These are phyloP conservation scores for Drosophila limbata DNA, from an alignment of 2,888 invertebrate species.

Conservation along the genomic window DNA sequence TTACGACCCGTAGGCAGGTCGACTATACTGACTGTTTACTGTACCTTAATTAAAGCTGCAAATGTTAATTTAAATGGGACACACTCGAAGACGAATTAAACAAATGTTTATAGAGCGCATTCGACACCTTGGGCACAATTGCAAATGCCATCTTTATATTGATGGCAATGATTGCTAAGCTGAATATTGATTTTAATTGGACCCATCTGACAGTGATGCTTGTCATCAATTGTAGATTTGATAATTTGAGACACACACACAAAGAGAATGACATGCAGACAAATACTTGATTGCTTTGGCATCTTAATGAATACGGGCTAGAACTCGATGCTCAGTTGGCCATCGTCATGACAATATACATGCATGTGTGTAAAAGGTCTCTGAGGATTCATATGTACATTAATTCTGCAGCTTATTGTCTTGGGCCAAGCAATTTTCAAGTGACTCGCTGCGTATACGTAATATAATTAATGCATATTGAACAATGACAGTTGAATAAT, in stretches of 20 bases:
- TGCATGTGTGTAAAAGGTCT: background rate
- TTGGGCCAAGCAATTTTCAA: conserved; percentile 7
- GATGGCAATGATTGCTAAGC: conserved; percentile 23
- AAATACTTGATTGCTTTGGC: conserved; percentile 61
- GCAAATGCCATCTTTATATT: conserved; percentile 17
- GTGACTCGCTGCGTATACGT: conserved; percentile 29
- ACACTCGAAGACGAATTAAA: conserved; percentile 4
- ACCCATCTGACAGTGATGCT: conserved; percentile 49
- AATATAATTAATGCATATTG: conserved; percentile 34
- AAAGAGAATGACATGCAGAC: conserved; percentile 14
- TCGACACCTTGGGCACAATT: conserved; percentile 29
- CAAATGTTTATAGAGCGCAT: conserved; percentile 24
- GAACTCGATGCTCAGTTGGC: conserved; percentile 21
- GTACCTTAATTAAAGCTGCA: conserved; percentile 70
- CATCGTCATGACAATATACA: conserved; percentile 15
- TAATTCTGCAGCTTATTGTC: conserved; percentile 20
- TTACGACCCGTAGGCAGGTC: conserved; percentile 29
- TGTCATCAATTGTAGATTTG: conserved; percentile 52
- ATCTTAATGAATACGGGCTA: conserved; percentile 33
- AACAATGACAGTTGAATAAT: conserved; percentile 11
- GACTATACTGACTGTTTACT: conserved; percentile 9
- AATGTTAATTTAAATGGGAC: conserved; percentile 53
- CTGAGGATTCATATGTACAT: conserved; percentile 1
- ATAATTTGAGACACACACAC: conserved; percentile 34
- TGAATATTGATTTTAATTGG: conserved; percentile 68